Evolutionary conservation across 1,140 invertebrate species (phyloP).

Genomic region (Euwallacea fornicatus): DNA sequence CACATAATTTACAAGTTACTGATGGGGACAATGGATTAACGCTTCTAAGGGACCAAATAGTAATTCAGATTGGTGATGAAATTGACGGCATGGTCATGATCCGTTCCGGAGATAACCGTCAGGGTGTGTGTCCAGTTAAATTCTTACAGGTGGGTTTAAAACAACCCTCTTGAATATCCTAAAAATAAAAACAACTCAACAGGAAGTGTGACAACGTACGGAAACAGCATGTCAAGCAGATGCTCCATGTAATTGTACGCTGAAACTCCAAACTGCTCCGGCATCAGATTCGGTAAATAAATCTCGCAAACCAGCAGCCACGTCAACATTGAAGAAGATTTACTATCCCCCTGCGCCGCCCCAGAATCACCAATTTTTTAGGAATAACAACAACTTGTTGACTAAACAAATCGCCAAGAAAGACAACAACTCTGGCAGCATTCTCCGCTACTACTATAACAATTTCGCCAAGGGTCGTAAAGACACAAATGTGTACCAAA

Average conservation of each 20-base stretch:
- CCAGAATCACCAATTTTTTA: slow-evolving; percentile 44
- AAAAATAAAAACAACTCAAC: neutral
- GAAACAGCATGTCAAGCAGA: slow-evolving; percentile 50
- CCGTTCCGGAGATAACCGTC: slow-evolving; percentile 81
- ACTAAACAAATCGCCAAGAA: slow-evolving; percentile 40
- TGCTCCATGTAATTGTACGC: slow-evolving; percentile 47
- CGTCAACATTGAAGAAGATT: slow-evolving; percentile 46
- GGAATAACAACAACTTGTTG: slow-evolving; percentile 44
- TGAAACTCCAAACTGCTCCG: slow-evolving; percentile 43
- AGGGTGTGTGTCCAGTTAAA: slow-evolving; percentile 80
- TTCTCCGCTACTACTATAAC: slow-evolving; percentile 52
- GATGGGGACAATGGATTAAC: slow-evolving; percentile 65
- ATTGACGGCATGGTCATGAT: slow-evolving; percentile 91
- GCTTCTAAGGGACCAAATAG: slow-evolving; percentile 70
- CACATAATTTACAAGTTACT: slow-evolving; percentile 68
- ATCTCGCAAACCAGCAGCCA: slow-evolving; percentile 22
- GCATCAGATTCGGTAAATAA: neutral
- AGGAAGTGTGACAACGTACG: slow-evolving; percentile 54
- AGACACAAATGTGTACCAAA: slow-evolving; percentile 47
- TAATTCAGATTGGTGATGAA: slow-evolving; percentile 85
- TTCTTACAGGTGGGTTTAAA: slow-evolving; percentile 63
- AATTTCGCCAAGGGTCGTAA: slow-evolving; percentile 55
- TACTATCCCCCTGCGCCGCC: slow-evolving; percentile 48
- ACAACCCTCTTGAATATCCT: no score
- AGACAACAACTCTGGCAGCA: slow-evolving; percentile 42